Evolutionary conservation across 2,888 invertebrate genomes (phyloP).

Genomic region (Antheraea yamamai): DNA sequence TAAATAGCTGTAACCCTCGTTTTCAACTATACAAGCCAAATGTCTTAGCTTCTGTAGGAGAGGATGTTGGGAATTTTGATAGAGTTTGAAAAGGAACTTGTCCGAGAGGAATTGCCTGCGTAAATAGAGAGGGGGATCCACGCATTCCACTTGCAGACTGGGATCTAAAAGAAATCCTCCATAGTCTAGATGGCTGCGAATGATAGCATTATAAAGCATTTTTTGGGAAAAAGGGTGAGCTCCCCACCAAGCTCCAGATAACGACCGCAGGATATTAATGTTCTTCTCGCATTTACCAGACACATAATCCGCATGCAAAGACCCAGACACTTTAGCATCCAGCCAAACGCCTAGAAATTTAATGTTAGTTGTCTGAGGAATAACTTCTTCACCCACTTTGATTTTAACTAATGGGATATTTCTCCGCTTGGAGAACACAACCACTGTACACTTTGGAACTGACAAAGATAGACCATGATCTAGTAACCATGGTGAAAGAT

Average conservation of each 20-base stretch:
- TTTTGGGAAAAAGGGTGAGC: constrained; percentile 19
- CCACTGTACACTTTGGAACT: constrained; percentile 25
- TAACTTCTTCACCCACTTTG: not conserved
- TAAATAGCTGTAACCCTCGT: too few relatives aligned
- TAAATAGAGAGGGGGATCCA: too few relatives aligned
- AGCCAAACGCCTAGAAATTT: constrained; percentile 26
- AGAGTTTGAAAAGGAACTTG: too few relatives aligned
- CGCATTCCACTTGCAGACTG: too few relatives aligned
- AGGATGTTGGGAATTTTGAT: too few relatives aligned
- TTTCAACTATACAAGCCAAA: too few relatives aligned
- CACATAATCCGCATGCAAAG: constrained; percentile 24
- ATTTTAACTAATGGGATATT: not conserved
- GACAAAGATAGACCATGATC: constrained; percentile 28
- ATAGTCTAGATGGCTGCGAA: constrained; percentile 22
- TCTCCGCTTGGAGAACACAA: not conserved
- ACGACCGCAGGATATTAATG: constrained; percentile 25
- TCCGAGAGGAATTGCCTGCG: too few relatives aligned
- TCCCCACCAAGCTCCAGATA: constrained; percentile 26
- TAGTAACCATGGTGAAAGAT: not conserved
- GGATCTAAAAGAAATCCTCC: constrained; percentile 3
- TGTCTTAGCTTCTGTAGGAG: too few relatives aligned
- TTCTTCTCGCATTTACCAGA: constrained; percentile 29
- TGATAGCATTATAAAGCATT: constrained; percentile 20
- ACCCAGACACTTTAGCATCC: constrained; percentile 26
- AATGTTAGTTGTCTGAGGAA: constrained; percentile 26